Percentiles rank a stretch among this genome's conserved stretches.
Evolutionary conservation across 2,888 invertebrate species (phyloP).

Genomic region (Hermaeophaga mercurialis): DNA sequence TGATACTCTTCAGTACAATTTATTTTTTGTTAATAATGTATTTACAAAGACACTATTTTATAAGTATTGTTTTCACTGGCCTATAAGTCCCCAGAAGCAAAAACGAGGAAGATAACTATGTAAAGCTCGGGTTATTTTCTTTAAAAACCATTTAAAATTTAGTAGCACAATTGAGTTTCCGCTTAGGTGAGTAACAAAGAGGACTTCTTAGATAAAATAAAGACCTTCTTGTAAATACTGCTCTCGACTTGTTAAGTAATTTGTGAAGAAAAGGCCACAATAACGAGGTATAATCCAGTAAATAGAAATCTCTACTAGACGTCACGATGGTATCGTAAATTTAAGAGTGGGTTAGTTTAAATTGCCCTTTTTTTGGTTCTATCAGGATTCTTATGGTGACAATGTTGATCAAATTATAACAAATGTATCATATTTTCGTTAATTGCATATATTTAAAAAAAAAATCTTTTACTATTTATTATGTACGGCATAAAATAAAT

Average conservation of each 20-base stretch:
- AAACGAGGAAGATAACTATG: not conserved
- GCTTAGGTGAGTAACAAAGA: conserved; percentile 17
- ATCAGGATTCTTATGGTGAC: too few relatives aligned
- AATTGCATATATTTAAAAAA: too few relatives aligned
- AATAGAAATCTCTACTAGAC: conserved; percentile 11
- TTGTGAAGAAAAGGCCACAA: conserved; percentile 18
- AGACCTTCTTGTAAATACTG: conserved; percentile 9
- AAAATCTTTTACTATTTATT: too few relatives aligned
- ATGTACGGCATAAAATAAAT: too few relatives aligned
- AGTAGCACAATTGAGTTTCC: conserved; percentile 16
- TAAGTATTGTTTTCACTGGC: not conserved
- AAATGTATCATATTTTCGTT: too few relatives aligned
- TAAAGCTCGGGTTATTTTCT: not conserved
- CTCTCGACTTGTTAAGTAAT: conserved; percentile 19
- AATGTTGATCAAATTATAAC: too few relatives aligned
- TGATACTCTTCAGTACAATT: too few relatives aligned
- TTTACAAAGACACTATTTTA: too few relatives aligned
- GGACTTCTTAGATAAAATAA: conserved; percentile 12
- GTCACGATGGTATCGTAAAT: conserved; percentile 6
- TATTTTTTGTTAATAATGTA: too few relatives aligned
- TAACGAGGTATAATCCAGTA: conserved; percentile 16
- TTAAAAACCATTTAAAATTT: conserved; percentile 16
- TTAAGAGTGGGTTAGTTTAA: not conserved
- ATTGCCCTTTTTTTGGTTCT: not conserved
- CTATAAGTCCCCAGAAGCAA: not conserved